A percentile compares a stretch with the other conserved stretches of the same genome.
These are phyloP conservation scores for Pseudorhiza aurosa DNA, from an alignment of 30 jellyfish, hydroid and myxozoan species.

Conservation along the genomic window DNA sequence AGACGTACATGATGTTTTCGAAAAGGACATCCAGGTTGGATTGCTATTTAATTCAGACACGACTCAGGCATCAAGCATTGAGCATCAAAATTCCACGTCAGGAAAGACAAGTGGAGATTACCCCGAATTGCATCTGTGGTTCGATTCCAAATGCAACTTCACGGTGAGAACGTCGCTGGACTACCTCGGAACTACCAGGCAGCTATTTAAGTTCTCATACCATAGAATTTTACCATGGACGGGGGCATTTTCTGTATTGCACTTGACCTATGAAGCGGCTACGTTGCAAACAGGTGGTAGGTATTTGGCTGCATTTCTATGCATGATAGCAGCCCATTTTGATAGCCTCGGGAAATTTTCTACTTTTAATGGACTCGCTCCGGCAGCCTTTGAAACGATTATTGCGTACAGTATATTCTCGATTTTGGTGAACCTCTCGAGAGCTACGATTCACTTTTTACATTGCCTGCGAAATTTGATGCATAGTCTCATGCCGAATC, in stretches of 20 bases:
- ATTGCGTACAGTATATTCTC: not conserved
- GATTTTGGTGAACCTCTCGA: not conserved
- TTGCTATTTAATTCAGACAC: not conserved
- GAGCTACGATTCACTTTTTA: not conserved
- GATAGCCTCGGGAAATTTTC: not conserved
- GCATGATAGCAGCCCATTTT: not conserved
- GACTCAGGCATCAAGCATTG: not conserved
- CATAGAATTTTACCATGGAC: not conserved
- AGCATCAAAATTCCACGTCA: not conserved
- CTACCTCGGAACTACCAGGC: slow-evolving; percentile 14
- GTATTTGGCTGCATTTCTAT: not conserved
- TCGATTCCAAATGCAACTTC: slow-evolving; percentile 22
- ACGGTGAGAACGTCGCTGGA: slow-evolving; percentile 17
- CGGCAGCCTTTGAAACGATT: not conserved
- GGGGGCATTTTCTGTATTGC: slow-evolving; percentile 11
- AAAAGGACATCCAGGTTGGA: not conserved
- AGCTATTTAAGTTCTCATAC: slow-evolving; percentile 16
- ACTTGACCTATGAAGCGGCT: not conserved
- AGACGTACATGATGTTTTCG: slow-evolving; percentile 8
- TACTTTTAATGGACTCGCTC: not conserved
- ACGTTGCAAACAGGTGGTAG: not conserved
- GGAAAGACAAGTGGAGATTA: not conserved
- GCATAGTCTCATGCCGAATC: not conserved
- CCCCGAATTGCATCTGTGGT: slow-evolving; percentile 50
- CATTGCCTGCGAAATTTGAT: not conserved